phyloP scores from a whole-genome alignment of 2,888 invertebrate species.

The Callyntrura sp. region DNA sequence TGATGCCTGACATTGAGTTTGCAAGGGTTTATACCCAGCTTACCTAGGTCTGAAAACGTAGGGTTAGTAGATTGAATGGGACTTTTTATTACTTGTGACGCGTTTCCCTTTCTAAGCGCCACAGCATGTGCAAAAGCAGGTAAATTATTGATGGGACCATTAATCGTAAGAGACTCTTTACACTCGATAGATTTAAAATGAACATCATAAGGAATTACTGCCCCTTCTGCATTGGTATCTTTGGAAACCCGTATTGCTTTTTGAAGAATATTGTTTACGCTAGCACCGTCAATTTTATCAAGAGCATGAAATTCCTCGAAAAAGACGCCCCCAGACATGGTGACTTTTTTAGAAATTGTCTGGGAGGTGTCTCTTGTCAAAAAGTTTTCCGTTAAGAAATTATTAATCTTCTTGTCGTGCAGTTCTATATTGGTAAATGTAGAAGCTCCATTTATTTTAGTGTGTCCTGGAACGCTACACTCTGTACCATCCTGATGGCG shows the following conservation, averaged over 20 bases:
- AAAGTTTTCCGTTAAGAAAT: conserved; percentile 60
- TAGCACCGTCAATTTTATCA: conserved; percentile 51
- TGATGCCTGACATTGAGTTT: background rate
- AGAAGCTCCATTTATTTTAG: conserved; percentile 63
- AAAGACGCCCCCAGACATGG: conserved; percentile 40
- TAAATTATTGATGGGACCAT: conserved; percentile 71
- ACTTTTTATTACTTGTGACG: conserved; percentile 70
- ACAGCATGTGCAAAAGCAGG: conserved; percentile 58
- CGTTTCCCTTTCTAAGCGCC: conserved; percentile 66
- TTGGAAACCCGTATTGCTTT: conserved; percentile 65
- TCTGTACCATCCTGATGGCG: conserved; percentile 56
- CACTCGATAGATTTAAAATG: conserved; percentile 72
- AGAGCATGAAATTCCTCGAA: conserved; percentile 73
- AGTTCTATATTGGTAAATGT: conserved; percentile 59
- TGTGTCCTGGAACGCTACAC: conserved; percentile 67
- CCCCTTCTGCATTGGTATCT: conserved; percentile 12
- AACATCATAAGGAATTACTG: conserved; percentile 61
- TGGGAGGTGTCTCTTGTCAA: conserved; percentile 73
- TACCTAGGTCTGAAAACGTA: conserved; percentile 58
- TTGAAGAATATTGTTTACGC: conserved; percentile 49
- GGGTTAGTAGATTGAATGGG: conserved; percentile 36
- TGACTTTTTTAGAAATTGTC: conserved; percentile 68
- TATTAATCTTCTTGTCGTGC: conserved; percentile 65
- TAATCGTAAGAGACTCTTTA: conserved; percentile 27
- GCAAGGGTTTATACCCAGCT: conserved; percentile 6